Evolutionary conservation across 2,113 vertebrate genomes (phyloP).

Genomic region (Paracanthobrama guichenoti): DNA sequence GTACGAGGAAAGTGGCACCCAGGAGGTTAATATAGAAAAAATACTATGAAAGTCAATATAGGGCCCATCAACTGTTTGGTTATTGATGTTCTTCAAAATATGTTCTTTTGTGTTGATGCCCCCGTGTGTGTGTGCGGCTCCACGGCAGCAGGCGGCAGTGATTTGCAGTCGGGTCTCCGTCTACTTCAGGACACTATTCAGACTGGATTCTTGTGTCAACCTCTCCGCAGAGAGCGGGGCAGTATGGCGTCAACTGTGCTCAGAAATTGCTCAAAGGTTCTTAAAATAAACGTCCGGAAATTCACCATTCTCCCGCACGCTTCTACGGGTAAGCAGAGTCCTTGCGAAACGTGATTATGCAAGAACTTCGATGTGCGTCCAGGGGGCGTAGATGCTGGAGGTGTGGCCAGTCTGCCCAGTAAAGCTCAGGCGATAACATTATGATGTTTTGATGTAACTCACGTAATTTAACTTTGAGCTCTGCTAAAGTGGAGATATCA

Average conservation of each 20-base stretch:
- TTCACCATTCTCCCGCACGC: neutral
- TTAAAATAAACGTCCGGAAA: slow-evolving; percentile 16
- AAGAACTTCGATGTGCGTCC: neutral
- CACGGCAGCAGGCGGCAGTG: slow-evolving; percentile 28
- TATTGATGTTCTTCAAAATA: too few relatives aligned
- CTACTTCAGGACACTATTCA: neutral
- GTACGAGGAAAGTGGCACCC: too few relatives aligned
- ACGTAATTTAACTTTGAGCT: neutral
- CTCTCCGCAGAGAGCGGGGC: slow-evolving; percentile 21
- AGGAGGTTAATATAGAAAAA: too few relatives aligned
- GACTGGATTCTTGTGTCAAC: neutral
- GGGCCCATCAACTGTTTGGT: too few relatives aligned
- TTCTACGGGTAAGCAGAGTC: slow-evolving; percentile 17
- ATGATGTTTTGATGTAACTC: neutral
- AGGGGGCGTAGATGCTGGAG: slow-evolving; percentile 26
- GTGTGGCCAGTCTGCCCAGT: neutral
- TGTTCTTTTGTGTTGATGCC: too few relatives aligned
- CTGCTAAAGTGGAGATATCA: neutral
- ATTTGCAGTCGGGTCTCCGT: neutral
- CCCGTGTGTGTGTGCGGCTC: neutral
- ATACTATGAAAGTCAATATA: too few relatives aligned
- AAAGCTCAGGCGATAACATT: neutral
- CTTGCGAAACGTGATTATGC: neutral
- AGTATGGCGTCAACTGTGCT: slow-evolving; percentile 36
- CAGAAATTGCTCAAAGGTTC: slow-evolving; percentile 4